These are phyloP conservation scores for Corticium candelabrum DNA, from an alignment of 37 sponge, comb jelly and placozoan genomes.

Conservation along the genomic window DNA sequence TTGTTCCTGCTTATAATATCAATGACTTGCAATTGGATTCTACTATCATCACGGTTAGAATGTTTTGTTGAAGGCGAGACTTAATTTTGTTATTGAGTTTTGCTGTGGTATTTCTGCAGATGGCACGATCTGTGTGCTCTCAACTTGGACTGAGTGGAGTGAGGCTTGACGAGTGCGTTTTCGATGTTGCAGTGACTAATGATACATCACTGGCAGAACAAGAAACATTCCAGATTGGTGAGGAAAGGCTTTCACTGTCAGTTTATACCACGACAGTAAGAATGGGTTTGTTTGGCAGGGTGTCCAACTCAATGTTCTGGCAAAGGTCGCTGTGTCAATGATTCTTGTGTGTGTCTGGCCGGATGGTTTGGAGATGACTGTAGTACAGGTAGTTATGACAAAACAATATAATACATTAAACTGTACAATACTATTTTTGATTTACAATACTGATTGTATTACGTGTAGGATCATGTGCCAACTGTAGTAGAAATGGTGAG, in stretches of 20 bases:
- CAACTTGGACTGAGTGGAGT: not conserved
- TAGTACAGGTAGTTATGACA: not conserved
- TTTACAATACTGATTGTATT: not conserved
- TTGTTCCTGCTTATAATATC: not conserved
- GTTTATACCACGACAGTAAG: too few species aligned
- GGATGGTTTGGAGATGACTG: not conserved
- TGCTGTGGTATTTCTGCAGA: not conserved
- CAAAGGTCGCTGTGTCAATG: not conserved
- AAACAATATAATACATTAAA: too few species aligned
- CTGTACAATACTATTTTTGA: too few species aligned
- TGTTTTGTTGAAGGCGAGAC: too few species aligned
- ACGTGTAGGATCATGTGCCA: not conserved
- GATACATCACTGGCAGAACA: not conserved
- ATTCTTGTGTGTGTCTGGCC: not conserved
- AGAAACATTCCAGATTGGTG: not conserved
- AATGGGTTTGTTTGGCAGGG: too few species aligned
- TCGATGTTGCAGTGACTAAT: not conserved
- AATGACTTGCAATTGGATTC: not conserved
- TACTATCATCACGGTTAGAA: too few species aligned
- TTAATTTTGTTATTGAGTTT: too few species aligned
- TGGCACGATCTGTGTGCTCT: not conserved
- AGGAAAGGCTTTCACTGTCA: too few species aligned
- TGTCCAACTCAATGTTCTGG: not conserved
- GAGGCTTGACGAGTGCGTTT: not conserved
- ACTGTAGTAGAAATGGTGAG: not conserved